Evolutionary conservation across 2,888 invertebrate species (phyloP).

Genomic region (Helicoverpa assulta): DNA sequence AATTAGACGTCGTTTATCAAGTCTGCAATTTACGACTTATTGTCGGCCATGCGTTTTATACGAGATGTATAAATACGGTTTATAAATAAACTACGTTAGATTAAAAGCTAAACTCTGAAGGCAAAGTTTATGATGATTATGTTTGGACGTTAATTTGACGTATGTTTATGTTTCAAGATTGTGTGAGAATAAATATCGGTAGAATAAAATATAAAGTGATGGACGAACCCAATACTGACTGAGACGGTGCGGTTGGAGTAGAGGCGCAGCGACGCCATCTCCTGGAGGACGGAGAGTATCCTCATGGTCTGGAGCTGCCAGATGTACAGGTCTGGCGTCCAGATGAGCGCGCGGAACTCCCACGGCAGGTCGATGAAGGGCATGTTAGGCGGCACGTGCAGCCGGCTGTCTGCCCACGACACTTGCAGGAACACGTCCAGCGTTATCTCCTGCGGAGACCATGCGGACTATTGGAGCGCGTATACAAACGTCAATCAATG

Average conservation of each 20-base stretch:
- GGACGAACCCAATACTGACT: conserved; percentile 91
- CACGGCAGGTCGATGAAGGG: conserved; percentile 91
- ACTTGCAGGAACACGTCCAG: conserved; percentile 92
- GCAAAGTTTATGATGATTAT: conserved; percentile 48
- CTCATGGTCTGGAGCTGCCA: conserved; percentile 91
- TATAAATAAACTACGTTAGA: conserved; percentile 29
- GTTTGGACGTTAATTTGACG: conserved; percentile 40
- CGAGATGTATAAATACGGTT: conserved; percentile 35
- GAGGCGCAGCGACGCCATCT: conserved; percentile 91
- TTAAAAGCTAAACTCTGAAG: conserved; percentile 34
- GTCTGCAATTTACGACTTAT: conserved; percentile 38
- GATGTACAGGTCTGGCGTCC: conserved; percentile 92
- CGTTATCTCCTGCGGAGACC: conserved; percentile 89
- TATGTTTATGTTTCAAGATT: conserved; percentile 41
- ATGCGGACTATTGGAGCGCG: conserved; percentile 46
- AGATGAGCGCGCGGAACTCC: conserved; percentile 91
- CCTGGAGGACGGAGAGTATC: conserved; percentile 91
- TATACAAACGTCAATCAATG: conserved; percentile 34
- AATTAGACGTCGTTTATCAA: conserved; percentile 37
- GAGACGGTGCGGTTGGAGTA: conserved; percentile 91
- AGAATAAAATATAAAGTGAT: conserved; percentile 56
- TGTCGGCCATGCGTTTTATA: conserved; percentile 35
- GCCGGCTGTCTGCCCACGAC: conserved; percentile 90
- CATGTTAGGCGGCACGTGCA: conserved; percentile 83
- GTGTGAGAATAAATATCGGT: conserved; percentile 20